These are phyloP conservation scores for Heterohyrax brucei DNA, from an alignment of 2,797 vertebrate genomes.

Conservation along the genomic window DNA sequence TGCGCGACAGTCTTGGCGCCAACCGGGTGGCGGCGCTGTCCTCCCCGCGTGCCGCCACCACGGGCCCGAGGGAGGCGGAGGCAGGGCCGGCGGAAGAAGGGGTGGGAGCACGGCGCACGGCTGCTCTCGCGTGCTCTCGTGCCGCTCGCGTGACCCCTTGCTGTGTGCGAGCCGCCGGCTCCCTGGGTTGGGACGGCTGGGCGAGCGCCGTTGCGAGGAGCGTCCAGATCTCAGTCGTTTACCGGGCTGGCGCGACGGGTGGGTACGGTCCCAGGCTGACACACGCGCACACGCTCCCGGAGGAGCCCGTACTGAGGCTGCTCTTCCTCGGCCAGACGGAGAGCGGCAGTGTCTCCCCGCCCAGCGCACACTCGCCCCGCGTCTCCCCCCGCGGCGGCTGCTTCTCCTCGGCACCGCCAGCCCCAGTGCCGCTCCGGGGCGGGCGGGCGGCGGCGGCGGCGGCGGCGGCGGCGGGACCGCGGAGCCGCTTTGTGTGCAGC, in stretches of 20 bases:
- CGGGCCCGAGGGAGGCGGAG: slow-evolving; percentile 76
- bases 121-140: slow-evolving; percentile 84
- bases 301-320: slow-evolving; percentile 80
- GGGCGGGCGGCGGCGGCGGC: slow-evolving; percentile 82
- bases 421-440: slow-evolving; percentile 88
- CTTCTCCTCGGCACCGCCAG: slow-evolving; percentile 85
- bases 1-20: slow-evolving; percentile 83
- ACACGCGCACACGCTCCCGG: slow-evolving; percentile 64
- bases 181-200: slow-evolving; percentile 47
- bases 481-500: slow-evolving; percentile 87
- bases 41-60: slow-evolving; percentile 8
- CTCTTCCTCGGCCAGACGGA: slow-evolving; percentile 83
- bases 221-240: slow-evolving; percentile 63
- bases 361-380: slow-evolving; percentile 83
- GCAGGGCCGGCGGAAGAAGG: slow-evolving; percentile 73
- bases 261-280: slow-evolving; percentile 55
- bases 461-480: slow-evolving; percentile 83
- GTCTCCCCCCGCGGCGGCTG: slow-evolving; percentile 85
- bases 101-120: slow-evolving; percentile 74
- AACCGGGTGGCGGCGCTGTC: slow-evolving; percentile 78
- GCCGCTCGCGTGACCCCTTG: slow-evolving; percentile 73
- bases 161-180: slow-evolving; percentile 64
- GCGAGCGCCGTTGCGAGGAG: slow-evolving; percentile 77
- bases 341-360: slow-evolving; percentile 88
- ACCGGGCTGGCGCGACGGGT: slow-evolving; percentile 51